phyloP scores from a whole-genome alignment of 1,140 invertebrate genomes.

The Papilio dardanus region DNA sequence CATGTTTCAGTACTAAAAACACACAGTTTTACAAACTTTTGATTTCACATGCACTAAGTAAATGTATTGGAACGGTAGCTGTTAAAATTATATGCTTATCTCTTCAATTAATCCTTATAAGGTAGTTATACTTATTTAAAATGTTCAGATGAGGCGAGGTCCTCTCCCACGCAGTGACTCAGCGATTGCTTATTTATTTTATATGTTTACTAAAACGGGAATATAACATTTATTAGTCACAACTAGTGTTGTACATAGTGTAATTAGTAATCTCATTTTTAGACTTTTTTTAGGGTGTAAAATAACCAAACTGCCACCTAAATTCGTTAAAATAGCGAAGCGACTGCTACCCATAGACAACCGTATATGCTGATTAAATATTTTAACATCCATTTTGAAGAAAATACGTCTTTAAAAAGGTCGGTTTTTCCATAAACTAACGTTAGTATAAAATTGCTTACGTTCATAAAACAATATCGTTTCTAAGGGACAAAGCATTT shows the following conservation, averaged over 20 bases:
- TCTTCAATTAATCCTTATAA: slow-evolving; percentile 26
- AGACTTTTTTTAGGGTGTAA: too few relatives aligned
- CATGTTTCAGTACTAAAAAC: too few relatives aligned
- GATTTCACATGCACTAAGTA: too few relatives aligned
- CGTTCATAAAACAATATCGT: background rate
- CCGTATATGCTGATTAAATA: too few relatives aligned
- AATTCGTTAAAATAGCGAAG: too few relatives aligned
- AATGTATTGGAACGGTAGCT: slow-evolving; percentile 17
- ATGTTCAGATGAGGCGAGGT: background rate
- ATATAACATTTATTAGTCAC: slow-evolving; percentile 15
- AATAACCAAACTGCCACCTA: too few relatives aligned
- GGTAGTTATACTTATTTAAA: slow-evolving; percentile 6
- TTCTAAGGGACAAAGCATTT: background rate
- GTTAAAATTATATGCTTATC: slow-evolving; percentile 23
- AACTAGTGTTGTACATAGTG: background rate
- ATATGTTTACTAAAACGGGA: background rate
- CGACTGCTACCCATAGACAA: too few relatives aligned
- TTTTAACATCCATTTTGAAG: too few relatives aligned
- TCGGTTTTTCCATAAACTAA: too few relatives aligned
- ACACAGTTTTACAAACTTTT: too few relatives aligned
- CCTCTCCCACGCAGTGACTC: slow-evolving; percentile 21
- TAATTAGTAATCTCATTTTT: background rate
- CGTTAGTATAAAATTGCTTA: too few relatives aligned
- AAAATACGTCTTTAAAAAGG: too few relatives aligned
- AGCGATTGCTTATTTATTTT: slow-evolving; percentile 4